phyloP scores from a whole-genome alignment of 2,113 vertebrate species.

The Amphilophus citrinellus region DNA sequence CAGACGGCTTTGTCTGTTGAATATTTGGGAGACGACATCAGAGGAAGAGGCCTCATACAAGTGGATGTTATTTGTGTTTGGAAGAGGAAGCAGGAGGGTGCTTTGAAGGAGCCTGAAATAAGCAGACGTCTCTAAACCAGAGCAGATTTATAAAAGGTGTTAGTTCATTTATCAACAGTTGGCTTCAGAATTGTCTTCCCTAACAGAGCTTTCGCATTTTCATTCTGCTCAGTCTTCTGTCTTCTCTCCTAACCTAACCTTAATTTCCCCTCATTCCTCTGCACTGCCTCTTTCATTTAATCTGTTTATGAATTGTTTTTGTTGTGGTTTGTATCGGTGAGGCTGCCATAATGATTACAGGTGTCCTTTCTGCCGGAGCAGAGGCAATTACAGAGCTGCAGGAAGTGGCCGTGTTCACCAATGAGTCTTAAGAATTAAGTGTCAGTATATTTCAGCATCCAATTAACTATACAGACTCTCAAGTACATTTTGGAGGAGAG shows the following conservation, averaged over 20 bases:
- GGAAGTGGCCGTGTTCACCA: conserved; percentile 33
- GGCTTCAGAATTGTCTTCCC: conserved; percentile 12
- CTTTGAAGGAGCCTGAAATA: conserved; percentile 13
- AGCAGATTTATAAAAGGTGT: conserved; percentile 35
- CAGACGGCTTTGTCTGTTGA: conserved; percentile 14
- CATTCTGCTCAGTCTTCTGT: conserved; percentile 6
- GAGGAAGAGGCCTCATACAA: not conserved
- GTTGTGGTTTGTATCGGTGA: not conserved
- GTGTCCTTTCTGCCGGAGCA: conserved; percentile 28
- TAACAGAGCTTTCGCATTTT: conserved; percentile 18
- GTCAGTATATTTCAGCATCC: conserved; percentile 5
- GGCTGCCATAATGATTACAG: conserved; percentile 41
- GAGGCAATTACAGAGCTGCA: conserved; percentile 31
- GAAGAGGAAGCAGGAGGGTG: conserved; percentile 6
- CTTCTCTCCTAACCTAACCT: conserved; percentile 8
- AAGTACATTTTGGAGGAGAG: not conserved
- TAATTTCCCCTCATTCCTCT: conserved; percentile 22
- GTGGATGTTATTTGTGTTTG: conserved; percentile 7
- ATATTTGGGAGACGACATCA: conserved; percentile 10
- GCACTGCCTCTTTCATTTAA: conserved; percentile 13
- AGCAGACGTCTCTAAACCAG: conserved; percentile 17
- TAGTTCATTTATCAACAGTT: conserved; percentile 19
- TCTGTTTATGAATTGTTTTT: conserved; percentile 24
- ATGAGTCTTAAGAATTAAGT: conserved; percentile 2
- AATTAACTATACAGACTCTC: not conserved